Conservation (phyloP, 1,140 invertebrate genomes). For the Campoletis sonorensis region DNA sequence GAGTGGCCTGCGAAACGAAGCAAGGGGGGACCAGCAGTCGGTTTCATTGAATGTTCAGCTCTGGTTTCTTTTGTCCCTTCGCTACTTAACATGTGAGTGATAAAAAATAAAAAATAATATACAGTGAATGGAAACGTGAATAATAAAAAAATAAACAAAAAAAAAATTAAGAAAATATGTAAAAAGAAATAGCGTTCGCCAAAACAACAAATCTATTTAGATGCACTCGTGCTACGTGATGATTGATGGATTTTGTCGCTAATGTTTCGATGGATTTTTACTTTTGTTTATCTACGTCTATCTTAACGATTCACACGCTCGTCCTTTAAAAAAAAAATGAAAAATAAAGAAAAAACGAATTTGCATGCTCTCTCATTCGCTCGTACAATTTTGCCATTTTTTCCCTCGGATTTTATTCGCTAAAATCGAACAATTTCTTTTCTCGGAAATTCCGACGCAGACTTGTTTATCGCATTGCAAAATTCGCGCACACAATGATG, state of each 20-base stretch:
- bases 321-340: no score
- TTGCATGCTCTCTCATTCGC: neutral
- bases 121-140: neutral
- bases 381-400: no score
- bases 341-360: no score
- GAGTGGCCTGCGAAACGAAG: conserved; percentile 66
- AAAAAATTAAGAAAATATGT: no score
- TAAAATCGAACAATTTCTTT: no score
- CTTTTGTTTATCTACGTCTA: neutral
- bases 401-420: no score
- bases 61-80: neutral
- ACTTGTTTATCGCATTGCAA: no score
- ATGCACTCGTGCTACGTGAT: conserved; percentile 11
- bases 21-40: conserved; percentile 76
- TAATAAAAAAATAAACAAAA: conserved; percentile 16
- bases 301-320: no score
- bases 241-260: conserved; percentile 9
- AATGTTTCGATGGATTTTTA: conserved; percentile 4
- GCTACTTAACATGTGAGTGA: neutral
- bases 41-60: conserved; percentile 44
- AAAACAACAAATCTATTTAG: neutral
- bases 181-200: no score
- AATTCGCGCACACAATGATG: no score
- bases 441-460: no score
- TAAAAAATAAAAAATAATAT: conserved; percentile 4